A percentile compares a stretch with the other conserved stretches of the same genome.
These are phyloP conservation scores for Hippocampus barbouri DNA, from an alignment of 2,113 vertebrate genomes.

Conservation along the genomic window DNA sequence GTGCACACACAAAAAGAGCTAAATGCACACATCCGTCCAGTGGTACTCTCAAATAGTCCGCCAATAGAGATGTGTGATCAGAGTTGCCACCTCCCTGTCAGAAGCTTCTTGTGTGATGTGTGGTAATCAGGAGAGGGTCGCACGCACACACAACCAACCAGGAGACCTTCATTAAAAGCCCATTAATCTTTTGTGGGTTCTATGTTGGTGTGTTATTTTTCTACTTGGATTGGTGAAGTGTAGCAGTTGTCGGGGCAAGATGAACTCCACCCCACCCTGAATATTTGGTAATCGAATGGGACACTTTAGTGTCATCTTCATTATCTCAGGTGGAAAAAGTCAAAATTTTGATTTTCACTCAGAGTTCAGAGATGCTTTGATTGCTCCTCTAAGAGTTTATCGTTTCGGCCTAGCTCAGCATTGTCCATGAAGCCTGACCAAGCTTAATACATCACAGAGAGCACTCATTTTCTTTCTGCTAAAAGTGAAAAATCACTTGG, in stretches of 20 bases:
- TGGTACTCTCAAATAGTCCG: constrained; percentile 2
- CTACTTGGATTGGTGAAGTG: neutral
- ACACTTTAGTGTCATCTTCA: neutral
- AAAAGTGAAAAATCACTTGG: neutral
- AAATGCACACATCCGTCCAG: neutral
- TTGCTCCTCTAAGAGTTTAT: constrained; percentile 43
- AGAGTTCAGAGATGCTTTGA: constrained; percentile 32
- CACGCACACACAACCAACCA: constrained; percentile 4
- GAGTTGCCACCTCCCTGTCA: constrained; percentile 37
- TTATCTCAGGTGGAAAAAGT: neutral
- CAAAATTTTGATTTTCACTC: neutral
- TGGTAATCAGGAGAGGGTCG: constrained; percentile 30
- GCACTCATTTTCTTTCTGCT: neutral
- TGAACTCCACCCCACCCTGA: neutral
- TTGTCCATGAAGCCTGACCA: neutral
- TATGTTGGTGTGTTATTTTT: neutral
- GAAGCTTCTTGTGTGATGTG: constrained; percentile 35
- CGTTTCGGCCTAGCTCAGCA: neutral
- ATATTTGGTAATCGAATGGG: neutral
- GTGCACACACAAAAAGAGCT: neutral
- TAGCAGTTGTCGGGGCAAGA: neutral
- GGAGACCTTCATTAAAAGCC: constrained; percentile 49
- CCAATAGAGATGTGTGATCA: constrained; percentile 9
- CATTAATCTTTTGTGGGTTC: constrained; percentile 43
- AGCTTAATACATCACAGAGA: neutral